Evolutionary conservation across 2,888 invertebrate genomes (phyloP).

Genomic region (Allacma fusca): DNA sequence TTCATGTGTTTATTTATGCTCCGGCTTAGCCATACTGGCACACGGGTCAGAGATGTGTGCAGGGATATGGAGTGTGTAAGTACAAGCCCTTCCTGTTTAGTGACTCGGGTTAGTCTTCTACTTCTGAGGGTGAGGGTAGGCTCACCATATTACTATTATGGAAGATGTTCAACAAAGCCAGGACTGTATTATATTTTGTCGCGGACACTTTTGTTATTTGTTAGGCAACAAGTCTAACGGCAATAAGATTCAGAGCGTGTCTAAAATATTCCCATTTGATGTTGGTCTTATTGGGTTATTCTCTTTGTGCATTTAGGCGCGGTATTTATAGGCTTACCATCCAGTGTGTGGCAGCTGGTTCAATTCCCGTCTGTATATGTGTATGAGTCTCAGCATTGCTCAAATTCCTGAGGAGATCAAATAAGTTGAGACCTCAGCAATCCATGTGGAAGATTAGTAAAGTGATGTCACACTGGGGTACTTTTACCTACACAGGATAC

Average conservation of each 20-base stretch:
- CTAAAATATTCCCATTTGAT: conserved; percentile 7
- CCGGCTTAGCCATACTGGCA: too few relatives aligned
- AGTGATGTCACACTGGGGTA: neutral
- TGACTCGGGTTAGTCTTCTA: too few relatives aligned
- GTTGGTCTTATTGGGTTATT: neutral
- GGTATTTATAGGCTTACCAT: neutral
- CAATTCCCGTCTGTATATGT: neutral
- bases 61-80: neutral
- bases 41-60: too few relatives aligned
- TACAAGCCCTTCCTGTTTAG: too few relatives aligned
- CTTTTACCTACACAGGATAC: neutral
- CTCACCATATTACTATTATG: neutral
- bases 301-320: conserved; percentile 19
- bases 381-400: neutral
- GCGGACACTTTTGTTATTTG: conserved; percentile 19
- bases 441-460: neutral
- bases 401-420: conserved; percentile 10
- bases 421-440: neutral
- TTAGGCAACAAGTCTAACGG: neutral
- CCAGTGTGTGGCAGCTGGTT: neutral
- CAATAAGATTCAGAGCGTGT: conserved; percentile 17
- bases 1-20: too few relatives aligned
- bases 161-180: neutral
- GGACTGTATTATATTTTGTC: neutral
- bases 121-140: neutral